Percentiles rank a stretch among this genome's conserved stretches.
Evolutionary conservation across 2,797 vertebrate species (phyloP).

Genomic region (Pempheris klunzingeri): DNA sequence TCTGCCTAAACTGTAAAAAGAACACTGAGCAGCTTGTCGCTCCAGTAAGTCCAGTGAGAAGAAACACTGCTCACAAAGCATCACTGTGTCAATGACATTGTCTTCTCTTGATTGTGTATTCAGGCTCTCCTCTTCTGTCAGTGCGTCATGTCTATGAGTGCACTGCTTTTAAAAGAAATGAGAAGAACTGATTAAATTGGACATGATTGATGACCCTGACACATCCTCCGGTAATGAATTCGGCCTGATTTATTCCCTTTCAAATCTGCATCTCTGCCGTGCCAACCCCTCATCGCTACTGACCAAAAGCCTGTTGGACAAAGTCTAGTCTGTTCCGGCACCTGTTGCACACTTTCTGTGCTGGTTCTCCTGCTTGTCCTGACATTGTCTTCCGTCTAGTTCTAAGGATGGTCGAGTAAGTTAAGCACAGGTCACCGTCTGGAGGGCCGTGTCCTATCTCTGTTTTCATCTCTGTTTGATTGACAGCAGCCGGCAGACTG

Average conservation of each 20-base stretch:
- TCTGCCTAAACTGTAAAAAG: too few species aligned
- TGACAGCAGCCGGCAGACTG: not conserved
- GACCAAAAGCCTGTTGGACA: conserved; percentile 30
- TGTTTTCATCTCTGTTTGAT: not conserved
- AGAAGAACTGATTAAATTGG: conserved; percentile 50
- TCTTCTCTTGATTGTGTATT: too few species aligned
- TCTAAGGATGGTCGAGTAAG: not conserved
- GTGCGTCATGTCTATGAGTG: conserved; percentile 6
- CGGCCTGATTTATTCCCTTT: conserved; percentile 36
- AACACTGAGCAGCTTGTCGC: not conserved
- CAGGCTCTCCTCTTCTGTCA: not conserved
- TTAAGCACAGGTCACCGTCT: not conserved
- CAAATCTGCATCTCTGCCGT: conserved; percentile 16
- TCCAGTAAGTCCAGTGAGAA: not conserved
- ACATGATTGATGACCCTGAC: conserved; percentile 30
- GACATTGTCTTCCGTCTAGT: not conserved
- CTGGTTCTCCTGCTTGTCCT: conserved; percentile 4
- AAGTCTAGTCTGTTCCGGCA: conserved; percentile 19
- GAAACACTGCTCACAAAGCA: too few species aligned
- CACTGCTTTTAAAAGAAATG: conserved; percentile 31
- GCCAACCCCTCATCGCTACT: conserved; percentile 24
- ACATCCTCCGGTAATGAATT: conserved; percentile 22
- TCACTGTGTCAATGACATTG: too few species aligned
- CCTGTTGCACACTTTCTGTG: conserved; percentile 2
- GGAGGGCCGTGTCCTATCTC: not conserved